Evolutionary conservation across 53 echinoderm and acorn worm genomes (phyloP).

Genomic region (Holothuria scabra): DNA sequence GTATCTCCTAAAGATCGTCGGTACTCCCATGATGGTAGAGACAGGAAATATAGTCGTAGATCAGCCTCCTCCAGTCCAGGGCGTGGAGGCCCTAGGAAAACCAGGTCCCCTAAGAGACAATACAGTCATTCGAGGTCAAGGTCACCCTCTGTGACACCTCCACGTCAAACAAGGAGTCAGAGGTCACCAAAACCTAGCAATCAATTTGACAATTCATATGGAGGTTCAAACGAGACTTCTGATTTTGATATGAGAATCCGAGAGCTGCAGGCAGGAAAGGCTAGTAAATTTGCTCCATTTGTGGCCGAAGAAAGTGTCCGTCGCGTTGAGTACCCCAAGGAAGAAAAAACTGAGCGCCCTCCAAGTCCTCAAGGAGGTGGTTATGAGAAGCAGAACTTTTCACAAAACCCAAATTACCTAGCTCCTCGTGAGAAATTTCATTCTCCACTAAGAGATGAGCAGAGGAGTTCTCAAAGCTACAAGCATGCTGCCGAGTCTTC

Average conservation of each 20-base stretch:
- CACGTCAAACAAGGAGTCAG: neutral
- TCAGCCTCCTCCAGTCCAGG: conserved; percentile 35
- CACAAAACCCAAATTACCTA: neutral
- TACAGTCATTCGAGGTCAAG: conserved; percentile 29
- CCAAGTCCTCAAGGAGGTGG: neutral
- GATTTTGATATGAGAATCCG: conserved; percentile 65
- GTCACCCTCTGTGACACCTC: conserved; percentile 3
- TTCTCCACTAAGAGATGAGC: conserved; percentile 17
- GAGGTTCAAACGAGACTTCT: neutral
- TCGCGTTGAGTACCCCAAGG: conserved; percentile 29
- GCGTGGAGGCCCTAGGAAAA: neutral
- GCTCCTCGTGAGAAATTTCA: neutral
- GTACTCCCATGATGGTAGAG: neutral
- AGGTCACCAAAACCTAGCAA: conserved; percentile 25
- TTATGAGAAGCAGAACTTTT: neutral
- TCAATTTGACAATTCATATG: conserved; percentile 3
- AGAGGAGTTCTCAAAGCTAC: neutral
- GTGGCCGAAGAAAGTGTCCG: neutral
- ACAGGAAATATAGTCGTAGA: conserved; percentile 15
- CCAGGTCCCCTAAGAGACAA: conserved; percentile 22
- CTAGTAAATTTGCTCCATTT: conserved; percentile 40
- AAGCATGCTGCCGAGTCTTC: neutral
- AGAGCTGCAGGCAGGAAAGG: conserved; percentile 54
- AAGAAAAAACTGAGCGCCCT: conserved; percentile 6
- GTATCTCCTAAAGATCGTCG: neutral